Evolutionary conservation across 2,888 invertebrate species (phyloP).

Genomic region (Lithophane socia): DNA sequence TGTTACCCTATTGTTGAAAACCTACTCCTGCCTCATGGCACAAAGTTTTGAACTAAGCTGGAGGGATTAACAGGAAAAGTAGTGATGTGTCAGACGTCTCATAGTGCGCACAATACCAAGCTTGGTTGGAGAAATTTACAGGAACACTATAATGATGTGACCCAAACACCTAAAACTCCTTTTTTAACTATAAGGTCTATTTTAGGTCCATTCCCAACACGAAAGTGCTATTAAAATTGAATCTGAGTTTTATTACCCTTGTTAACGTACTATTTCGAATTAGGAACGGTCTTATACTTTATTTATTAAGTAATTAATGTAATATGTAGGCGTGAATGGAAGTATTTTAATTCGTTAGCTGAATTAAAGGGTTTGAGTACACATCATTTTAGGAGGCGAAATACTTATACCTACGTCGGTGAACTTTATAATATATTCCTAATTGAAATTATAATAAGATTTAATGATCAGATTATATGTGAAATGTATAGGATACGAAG

Average conservation of each 20-base stretch:
- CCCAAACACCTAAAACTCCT: background rate
- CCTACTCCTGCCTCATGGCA: no score
- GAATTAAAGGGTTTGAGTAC: slow-evolving; percentile 19
- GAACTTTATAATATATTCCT: background rate
- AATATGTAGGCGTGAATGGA: slow-evolving; percentile 19
- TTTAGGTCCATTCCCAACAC: slow-evolving; percentile 10
- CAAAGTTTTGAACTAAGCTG: background rate
- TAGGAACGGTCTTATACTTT: slow-evolving; percentile 19
- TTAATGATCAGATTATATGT: background rate
- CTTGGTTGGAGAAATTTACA: background rate
- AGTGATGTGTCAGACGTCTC: background rate
- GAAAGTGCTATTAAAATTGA: slow-evolving; percentile 44
- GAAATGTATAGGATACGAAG: background rate
- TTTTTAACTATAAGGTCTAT: slow-evolving; percentile 5
- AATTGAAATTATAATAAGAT: background rate
- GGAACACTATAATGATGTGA: background rate
- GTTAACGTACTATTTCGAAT: slow-evolving; percentile 25
- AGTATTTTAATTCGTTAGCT: slow-evolving; percentile 20
- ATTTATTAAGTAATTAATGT: slow-evolving; percentile 45
- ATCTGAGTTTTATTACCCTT: slow-evolving; percentile 30
- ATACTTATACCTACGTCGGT: background rate
- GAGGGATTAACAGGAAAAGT: background rate
- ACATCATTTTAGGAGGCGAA: background rate
- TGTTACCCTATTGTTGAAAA: background rate
- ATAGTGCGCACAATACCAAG: background rate